Conservation (phyloP, 1,140 invertebrate genomes). For the Leptinotarsa defecta region DNA sequence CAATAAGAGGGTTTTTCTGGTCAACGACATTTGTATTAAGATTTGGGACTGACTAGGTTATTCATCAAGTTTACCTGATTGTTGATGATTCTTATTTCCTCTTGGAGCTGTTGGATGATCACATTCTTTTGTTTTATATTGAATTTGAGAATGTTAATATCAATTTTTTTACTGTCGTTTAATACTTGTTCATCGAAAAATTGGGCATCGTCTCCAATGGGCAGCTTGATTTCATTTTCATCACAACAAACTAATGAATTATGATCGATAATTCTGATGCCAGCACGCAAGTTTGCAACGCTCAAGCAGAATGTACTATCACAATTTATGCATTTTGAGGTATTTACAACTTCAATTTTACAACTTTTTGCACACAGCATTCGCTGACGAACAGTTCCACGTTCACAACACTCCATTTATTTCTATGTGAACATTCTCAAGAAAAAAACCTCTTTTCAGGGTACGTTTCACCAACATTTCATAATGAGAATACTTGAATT, state of each 20-base stretch:
- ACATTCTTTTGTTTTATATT: not conserved
- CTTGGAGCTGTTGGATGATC: not conserved
- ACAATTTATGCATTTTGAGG: too few species aligned
- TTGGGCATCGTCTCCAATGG: not conserved
- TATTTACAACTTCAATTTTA: too few species aligned
- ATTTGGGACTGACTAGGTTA: not conserved
- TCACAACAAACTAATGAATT: conserved; percentile 1
- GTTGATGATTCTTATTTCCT: conserved; percentile 5
- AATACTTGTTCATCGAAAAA: not conserved
- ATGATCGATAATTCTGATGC: too few species aligned
- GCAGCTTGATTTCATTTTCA: not conserved
- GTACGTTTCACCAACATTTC: too few species aligned
- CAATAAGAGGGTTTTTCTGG: not conserved
- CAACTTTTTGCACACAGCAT: too few species aligned
- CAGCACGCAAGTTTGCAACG: too few species aligned
- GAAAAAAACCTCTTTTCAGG: too few species aligned
- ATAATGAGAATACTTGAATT: too few species aligned
- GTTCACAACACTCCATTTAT: too few species aligned
- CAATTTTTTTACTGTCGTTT: not conserved
- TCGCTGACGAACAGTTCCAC: too few species aligned
- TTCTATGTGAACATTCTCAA: too few species aligned
- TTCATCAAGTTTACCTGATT: conserved; percentile 3
- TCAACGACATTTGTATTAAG: not conserved
- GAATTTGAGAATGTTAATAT: not conserved
- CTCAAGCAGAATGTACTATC: too few species aligned